Evolutionary conservation across 2,113 vertebrate genomes (phyloP).

Genomic region (Donacobius atricapilla): DNA sequence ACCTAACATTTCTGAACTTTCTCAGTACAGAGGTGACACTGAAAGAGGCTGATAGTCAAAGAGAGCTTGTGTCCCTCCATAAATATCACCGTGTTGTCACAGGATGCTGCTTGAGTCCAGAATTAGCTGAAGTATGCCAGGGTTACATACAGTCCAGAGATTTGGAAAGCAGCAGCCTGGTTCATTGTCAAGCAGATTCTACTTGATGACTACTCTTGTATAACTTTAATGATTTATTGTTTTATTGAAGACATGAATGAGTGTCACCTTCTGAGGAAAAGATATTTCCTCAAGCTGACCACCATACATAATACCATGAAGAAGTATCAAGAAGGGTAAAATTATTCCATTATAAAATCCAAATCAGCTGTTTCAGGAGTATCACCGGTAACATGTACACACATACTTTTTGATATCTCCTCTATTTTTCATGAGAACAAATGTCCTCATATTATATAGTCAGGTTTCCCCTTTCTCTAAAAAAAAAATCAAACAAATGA

Average conservation of each 20-base stretch:
- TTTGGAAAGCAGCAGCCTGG: background rate
- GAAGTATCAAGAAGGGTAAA: background rate
- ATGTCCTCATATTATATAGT: background rate
- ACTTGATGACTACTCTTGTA: background rate
- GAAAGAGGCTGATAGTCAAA: background rate
- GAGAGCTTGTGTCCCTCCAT: background rate
- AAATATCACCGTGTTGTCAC: background rate
- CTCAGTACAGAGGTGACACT: background rate
- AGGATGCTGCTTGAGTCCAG: background rate
- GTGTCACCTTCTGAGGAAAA: background rate
- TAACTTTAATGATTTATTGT: background rate
- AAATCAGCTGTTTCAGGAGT: background rate
- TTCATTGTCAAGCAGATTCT: background rate
- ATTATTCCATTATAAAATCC: background rate
- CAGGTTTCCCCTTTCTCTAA: background rate
- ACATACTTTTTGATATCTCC: background rate
- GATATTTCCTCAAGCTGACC: background rate
- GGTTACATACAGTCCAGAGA: background rate
- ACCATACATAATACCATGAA: background rate
- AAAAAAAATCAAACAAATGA: background rate
- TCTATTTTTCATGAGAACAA: background rate
- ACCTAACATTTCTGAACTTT: background rate
- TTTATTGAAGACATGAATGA: background rate
- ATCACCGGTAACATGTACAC: background rate
- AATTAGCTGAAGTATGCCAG: background rate